Conservation (phyloP, 2,888 invertebrate species). For the Galerucella pusilla region DNA sequence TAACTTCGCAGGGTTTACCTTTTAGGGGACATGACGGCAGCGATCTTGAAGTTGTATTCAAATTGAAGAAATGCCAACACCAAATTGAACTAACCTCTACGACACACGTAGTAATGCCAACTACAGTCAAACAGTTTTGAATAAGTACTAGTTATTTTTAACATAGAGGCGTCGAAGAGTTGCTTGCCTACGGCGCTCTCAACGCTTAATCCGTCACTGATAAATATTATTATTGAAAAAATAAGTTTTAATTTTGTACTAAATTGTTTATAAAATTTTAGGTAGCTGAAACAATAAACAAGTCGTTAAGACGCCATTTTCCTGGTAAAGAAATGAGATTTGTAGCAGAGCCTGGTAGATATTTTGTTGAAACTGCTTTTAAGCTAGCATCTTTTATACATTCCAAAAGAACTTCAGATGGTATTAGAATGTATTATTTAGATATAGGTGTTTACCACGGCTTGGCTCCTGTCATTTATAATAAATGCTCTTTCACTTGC, state of each 20-base stretch:
- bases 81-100: too few species aligned
- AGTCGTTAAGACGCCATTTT: constrained; percentile 35
- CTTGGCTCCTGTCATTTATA: constrained; percentile 82
- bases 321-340: constrained; percentile 29
- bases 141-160: too few species aligned
- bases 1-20: too few species aligned
- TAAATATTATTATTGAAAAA: not conserved
- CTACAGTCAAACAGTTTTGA: too few species aligned
- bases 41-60: too few species aligned
- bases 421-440: constrained; percentile 86
- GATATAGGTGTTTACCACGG: constrained; percentile 96
- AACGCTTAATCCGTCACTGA: too few species aligned
- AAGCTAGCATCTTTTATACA: constrained; percentile 36
- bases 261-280: constrained; percentile 23
- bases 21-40: too few species aligned
- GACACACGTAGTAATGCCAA: too few species aligned
- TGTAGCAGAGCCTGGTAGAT: constrained; percentile 42
- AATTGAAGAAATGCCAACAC: too few species aligned
- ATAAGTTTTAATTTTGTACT: not conserved
- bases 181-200: too few species aligned
- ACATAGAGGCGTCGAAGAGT: too few species aligned
- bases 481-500: constrained; percentile 82
- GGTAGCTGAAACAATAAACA: constrained; percentile 35
- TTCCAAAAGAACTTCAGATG: constrained; percentile 26
- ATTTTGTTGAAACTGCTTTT: constrained; percentile 41